Evolutionary conservation across 2,113 vertebrate genomes (phyloP), one percentile per base, ranked within the genome.

Genomic region (Sinosuthora webbiana): DNA sequence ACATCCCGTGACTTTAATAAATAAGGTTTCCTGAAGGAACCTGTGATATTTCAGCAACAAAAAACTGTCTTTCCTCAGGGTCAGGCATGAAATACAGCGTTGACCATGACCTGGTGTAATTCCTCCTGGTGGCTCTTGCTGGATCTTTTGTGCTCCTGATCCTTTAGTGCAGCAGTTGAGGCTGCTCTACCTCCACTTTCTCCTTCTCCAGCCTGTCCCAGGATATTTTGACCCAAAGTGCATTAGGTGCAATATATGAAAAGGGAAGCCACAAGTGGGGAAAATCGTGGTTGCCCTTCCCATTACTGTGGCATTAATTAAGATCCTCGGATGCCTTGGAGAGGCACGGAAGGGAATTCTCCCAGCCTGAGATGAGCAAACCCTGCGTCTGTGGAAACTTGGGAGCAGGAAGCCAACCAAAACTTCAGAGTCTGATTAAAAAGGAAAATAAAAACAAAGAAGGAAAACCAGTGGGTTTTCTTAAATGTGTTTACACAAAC

Each of bases 371-470:
- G 55, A 13, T 55, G 78, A 73, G 17, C 25, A 57, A 93, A 90
- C 27, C 4, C 33, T 59, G 39, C 41, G 55, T 47, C 93, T 42
- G 2, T 1, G 41, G 83, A 41, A 86, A n/a, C 16, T 41, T 30
- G 52, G 39, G 55, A 60, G 24, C 49, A 30, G 45, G 60, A 87
- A 94, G 65, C 93, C 87, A 94, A 92, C 17, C 77, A 64, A 93
- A 94, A 89, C 49, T 68, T 87, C 41, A 89, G 84, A 75, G 69
- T 17, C 65, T 82, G 83, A 92, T 90, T 91, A 33, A 68, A 81
- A 93, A 93, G 56, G 47, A 84, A 91, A 95, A 92, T 60, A 84
- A 89, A 95, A 93, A 92, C 88, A 89, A 84, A 90, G 73, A 59
- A 56, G 28, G 86, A 78, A 93, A 87, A 94, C 18, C 41, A 77